A percentile compares a stretch with the other conserved stretches of the same genome.
Conservation (phyloP, 2,113 vertebrate species). For the Colius striatus region DNA sequence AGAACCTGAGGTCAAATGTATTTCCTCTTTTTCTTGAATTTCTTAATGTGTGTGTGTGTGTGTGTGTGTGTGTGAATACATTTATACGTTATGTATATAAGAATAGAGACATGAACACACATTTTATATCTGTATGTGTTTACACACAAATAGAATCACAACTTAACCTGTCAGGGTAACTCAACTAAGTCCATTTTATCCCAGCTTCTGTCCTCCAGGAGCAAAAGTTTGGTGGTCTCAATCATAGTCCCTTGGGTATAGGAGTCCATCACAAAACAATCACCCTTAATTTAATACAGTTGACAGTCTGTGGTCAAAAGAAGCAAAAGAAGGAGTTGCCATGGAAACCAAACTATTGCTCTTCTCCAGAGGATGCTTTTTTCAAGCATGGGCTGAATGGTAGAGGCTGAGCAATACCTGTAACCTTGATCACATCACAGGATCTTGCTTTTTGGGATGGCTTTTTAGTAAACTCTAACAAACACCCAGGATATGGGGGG, state of each 20-base stretch:
- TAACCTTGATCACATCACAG: not conserved
- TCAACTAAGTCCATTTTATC: not conserved
- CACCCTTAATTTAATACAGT: constrained; percentile 31
- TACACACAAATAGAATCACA: not conserved
- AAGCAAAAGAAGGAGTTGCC: constrained; percentile 51
- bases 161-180: not conserved
- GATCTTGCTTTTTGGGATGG: not conserved
- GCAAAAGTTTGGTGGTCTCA: constrained; percentile 11
- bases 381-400: not conserved
- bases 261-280: constrained; percentile 30
- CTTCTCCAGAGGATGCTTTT: constrained; percentile 33
- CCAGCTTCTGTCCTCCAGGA: not conserved
- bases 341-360: constrained; percentile 50
- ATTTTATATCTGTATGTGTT: not conserved
- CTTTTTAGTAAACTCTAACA: constrained; percentile 6
- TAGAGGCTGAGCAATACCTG: not conserved
- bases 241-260: not conserved
- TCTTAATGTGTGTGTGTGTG: not conserved
- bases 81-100: not conserved
- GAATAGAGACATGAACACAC: not conserved
- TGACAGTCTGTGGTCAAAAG: constrained; percentile 8
- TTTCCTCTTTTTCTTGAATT: not conserved
- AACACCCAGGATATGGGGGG: not conserved
- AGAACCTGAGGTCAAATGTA: not conserved
- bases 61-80: not conserved